Conservation (phyloP, 2,113 vertebrate genomes). For the Baryphthengus martii region DNA sequence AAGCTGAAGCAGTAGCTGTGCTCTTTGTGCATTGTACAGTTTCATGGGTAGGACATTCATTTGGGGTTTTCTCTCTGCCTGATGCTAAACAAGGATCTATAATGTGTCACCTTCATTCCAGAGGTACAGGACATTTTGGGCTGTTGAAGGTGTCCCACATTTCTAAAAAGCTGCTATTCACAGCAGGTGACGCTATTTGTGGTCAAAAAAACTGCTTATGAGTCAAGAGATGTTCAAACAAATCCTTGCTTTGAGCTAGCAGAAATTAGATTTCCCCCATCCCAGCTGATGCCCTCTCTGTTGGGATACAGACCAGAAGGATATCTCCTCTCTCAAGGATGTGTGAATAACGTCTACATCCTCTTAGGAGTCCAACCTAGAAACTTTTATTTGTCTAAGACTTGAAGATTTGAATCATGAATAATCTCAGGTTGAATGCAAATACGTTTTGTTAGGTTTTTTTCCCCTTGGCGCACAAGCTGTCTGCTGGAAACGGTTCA, state of each 20-base stretch:
- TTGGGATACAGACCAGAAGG: not conserved
- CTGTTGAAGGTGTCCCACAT: not conserved
- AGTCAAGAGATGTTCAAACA: not conserved
- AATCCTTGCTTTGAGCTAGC: not conserved
- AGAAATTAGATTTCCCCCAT: not conserved
- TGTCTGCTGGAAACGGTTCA: not conserved
- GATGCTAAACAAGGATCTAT: not conserved
- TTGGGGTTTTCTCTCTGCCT: not conserved
- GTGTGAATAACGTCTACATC: fast-evolving
- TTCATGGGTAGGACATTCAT: not conserved
- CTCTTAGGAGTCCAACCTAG: not conserved
- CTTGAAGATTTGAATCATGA: not conserved
- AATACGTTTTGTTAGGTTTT: not conserved
- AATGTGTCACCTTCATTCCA: not conserved
- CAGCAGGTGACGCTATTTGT: not conserved
- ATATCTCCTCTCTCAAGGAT: not conserved
- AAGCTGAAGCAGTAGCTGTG: not conserved
- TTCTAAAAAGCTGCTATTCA: not conserved
- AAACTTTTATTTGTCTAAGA: not conserved
- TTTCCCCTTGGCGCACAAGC: not conserved
- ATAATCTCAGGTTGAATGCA: not conserved
- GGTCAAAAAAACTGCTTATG: not conserved
- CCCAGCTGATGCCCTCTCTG: not conserved
- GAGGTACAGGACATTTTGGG: not conserved
- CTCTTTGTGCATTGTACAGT: not conserved